Evolutionary conservation across 92 coral and sea anemone genomes (phyloP), one percentile per base, ranked within the genome.

Genomic region (Chrysogorgia sp.): DNA sequence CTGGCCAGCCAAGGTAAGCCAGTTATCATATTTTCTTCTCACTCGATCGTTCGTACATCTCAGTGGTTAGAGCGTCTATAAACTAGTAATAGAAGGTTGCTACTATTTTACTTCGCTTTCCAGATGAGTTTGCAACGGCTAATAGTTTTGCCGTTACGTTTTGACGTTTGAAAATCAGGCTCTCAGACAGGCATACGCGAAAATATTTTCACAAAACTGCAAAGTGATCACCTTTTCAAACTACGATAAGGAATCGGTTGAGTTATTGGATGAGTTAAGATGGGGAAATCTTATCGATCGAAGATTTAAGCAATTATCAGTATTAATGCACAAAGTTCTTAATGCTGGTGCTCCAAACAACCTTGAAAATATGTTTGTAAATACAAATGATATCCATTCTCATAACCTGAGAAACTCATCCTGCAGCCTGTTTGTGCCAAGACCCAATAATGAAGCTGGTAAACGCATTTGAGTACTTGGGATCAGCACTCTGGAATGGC

Each of bases 401-500:
- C 32, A 75, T 31, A 75, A 37, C 59, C 49, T 34, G 37, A 57
- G 80, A 58, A 75, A 75, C 40, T 57, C 30, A 31, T 40, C 57
- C 34, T 40, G 41, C n/a, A 75, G 55, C 52, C 64, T 58, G 33
- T 75, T 57, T 49, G 67, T 75, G 41, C 64, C 64, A 49, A 53
- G 80, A 32, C 80, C 56, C 19, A 33, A 28, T 20, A 75, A 31
- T 57, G 55, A 57, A 58, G 80, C 70, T 49, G 50, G 70, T 43
- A 58, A 75, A 34, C 69, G 55, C 12, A 75, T 75, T 58, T 58
- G 65, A 55, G 40, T 75, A 75, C 55, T 52, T 49, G 45, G 70
- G 56, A 22, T 53, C 70, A 21, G 80, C 55, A 32, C 70, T 56
- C 70, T 75, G 80, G 70, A 75, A 75, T 61, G 59, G 80, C 70